Base-by-base conservation (phyloP, 1,140 invertebrate species). In the Bursaphelenchus mucronatus region DNA sequence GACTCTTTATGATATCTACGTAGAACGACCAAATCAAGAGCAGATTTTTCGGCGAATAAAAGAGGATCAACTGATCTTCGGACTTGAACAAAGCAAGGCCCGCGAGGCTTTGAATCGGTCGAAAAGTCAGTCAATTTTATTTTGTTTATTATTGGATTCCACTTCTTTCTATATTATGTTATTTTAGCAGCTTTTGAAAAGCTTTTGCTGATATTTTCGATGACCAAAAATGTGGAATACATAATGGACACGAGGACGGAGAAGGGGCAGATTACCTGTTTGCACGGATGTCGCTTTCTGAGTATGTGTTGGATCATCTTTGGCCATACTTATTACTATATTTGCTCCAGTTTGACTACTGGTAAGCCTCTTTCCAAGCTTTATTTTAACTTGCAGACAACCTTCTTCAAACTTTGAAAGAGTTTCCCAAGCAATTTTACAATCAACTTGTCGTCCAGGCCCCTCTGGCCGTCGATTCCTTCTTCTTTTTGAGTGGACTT, bases 401-500 rank as follows among this genome's bases (percentile, higher is more conserved):
- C 63, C 61, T 79, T 8, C 59, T 79, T 19, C 78, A 74, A 49
- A 80, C 78, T 17, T 53, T 80, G 19, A 73, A 67, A 46, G 70
- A 74, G 39, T 80, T 80, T 56, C 79, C 78, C 5, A 67, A 75
- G 61, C 63, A 66, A 19, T 80, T 81, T 49, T 75, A 79, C 64
- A 80, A 81, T 67, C 78, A 80, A 61, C 62, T 80, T 7, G 80
- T 80, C 46, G 78, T 81, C 39, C 71, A 78, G 43, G 79, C 79
- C 7, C 76, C 78, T 15, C 55, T 80, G 11, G 78, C 78, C 41
- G 78, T 80, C 1, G 78, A 80, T 47, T 79, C 78, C 0, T 80
- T 80, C 63, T 80, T 80, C 54, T 77, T 81, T 58, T 59, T 74
- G 47, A 79, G 76, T 64, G 79, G 78, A 54, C 70, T 80, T 58